A percentile compares a stretch with the other conserved stretches of the same genome.
phyloP scores from a whole-genome alignment of 2,113 vertebrate genomes.

The Sorex araneus region DNA sequence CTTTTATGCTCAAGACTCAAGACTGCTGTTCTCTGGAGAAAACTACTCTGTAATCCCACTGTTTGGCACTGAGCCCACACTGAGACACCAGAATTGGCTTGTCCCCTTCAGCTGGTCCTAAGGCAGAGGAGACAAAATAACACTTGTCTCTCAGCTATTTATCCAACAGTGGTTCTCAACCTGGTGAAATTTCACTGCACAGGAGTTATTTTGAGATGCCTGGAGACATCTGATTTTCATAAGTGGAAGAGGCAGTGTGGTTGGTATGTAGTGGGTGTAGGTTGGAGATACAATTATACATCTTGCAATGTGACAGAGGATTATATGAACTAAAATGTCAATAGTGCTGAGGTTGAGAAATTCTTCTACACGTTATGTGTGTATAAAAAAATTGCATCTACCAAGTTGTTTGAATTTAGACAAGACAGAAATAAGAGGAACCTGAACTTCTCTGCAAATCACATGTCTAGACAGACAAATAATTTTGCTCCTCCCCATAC shows the following conservation, averaged over 20 bases:
- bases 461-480: neutral
- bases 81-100: neutral
- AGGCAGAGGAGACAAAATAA: constrained; percentile 7
- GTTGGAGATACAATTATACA: neutral
- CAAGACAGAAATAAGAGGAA: constrained; percentile 77
- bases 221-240: constrained; percentile 1
- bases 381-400: neutral
- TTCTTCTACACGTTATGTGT: neutral
- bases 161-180: neutral
- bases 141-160: neutral
- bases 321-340: neutral
- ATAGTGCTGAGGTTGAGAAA: neutral
- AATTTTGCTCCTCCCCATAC: neutral
- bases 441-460: constrained; percentile 75
- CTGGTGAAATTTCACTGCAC: neutral
- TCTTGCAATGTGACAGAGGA: neutral
- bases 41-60: neutral
- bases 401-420: constrained; percentile 49
- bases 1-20: no score
- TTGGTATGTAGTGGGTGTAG: neutral
- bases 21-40: no score
- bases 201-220: neutral
- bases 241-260: neutral
- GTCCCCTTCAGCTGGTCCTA: neutral
- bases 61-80: neutral